Percentiles rank a stretch among this genome's conserved stretches.
Evolutionary conservation across 1,140 invertebrate species (phyloP).

Genomic region (Hylaeus volcanicus): DNA sequence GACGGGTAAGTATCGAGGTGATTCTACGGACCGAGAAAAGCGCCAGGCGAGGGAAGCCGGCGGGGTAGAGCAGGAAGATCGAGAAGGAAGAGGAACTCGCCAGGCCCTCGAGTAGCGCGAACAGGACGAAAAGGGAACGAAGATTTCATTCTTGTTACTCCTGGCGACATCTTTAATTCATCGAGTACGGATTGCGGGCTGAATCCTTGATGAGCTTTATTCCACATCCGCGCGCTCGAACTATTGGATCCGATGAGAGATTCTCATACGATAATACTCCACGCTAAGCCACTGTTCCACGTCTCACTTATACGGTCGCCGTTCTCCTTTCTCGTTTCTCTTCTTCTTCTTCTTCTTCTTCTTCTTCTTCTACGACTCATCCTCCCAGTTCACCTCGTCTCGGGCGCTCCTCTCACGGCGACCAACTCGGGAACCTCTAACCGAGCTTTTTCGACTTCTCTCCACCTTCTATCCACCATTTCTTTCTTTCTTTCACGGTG

Average conservation of each 20-base stretch:
- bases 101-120: conserved; percentile 6
- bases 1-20: conserved; percentile 61
- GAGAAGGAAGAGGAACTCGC: neutral
- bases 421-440: conserved; percentile 60
- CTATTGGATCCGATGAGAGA: conserved; percentile 80
- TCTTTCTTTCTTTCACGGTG: neutral
- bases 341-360: conserved; percentile 22
- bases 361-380: conserved; percentile 18
- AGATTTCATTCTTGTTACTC: conserved; percentile 78
- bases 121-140: conserved; percentile 35
- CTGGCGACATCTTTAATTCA: conserved; percentile 80
- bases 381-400: conserved; percentile 8
- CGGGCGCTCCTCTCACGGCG: conserved; percentile 29
- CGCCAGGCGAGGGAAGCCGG: neutral
- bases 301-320: conserved; percentile 49
- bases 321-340: conserved; percentile 39
- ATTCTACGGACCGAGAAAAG: conserved; percentile 50
- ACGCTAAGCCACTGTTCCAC: conserved; percentile 64
- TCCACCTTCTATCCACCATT: conserved; percentile 23
- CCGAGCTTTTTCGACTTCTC: conserved; percentile 64
- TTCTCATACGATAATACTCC: conserved; percentile 75
- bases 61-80: neutral
- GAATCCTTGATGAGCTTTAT: conserved; percentile 80
- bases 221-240: conserved; percentile 78
- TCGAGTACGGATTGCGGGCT: conserved; percentile 79